Conservation (phyloP, 2,888 invertebrate species). For the Thalpophila matura region DNA sequence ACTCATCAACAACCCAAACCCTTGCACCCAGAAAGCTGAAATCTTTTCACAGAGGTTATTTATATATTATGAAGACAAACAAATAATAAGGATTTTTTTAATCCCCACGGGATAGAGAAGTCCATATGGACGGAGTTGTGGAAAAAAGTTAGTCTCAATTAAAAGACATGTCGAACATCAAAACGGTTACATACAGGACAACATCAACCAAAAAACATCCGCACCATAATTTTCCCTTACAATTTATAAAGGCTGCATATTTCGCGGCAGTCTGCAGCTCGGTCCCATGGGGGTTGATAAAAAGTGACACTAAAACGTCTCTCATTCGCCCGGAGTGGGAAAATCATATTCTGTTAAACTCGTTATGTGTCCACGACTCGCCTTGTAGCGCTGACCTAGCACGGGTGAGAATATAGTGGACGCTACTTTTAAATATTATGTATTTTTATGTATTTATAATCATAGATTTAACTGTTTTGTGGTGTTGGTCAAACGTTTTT, state of each 20-base stretch:
- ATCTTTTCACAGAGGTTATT: too few species aligned
- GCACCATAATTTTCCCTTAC: slow-evolving; percentile 27
- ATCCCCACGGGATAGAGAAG: too few species aligned
- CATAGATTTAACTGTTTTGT: too few species aligned
- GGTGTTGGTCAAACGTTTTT: too few species aligned
- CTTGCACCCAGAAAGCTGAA: too few species aligned
- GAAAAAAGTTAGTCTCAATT: too few species aligned
- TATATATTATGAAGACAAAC: too few species aligned
- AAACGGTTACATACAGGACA: background rate
- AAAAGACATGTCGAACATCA: too few species aligned
- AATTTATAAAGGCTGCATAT: slow-evolving; percentile 71
- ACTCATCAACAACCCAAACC: too few species aligned
- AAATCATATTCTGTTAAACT: slow-evolving; percentile 91
- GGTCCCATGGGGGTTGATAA: slow-evolving; percentile 78
- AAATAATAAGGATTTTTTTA: too few species aligned
- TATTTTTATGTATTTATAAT: too few species aligned
- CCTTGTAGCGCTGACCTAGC: slow-evolving; percentile 89
- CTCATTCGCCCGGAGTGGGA: slow-evolving; percentile 80
- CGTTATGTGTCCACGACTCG: slow-evolving; percentile 89
- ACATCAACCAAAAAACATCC: background rate
- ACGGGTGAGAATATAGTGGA: slow-evolving; percentile 72
- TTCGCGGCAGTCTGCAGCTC: slow-evolving; percentile 81
- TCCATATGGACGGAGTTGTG: too few species aligned
- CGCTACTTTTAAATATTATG: slow-evolving; percentile 38
- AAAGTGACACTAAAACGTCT: slow-evolving; percentile 88